A percentile compares a stretch with the other conserved stretches of the same genome.
Conservation (phyloP, 2,888 invertebrate genomes). For the Baronia brevicornis region DNA sequence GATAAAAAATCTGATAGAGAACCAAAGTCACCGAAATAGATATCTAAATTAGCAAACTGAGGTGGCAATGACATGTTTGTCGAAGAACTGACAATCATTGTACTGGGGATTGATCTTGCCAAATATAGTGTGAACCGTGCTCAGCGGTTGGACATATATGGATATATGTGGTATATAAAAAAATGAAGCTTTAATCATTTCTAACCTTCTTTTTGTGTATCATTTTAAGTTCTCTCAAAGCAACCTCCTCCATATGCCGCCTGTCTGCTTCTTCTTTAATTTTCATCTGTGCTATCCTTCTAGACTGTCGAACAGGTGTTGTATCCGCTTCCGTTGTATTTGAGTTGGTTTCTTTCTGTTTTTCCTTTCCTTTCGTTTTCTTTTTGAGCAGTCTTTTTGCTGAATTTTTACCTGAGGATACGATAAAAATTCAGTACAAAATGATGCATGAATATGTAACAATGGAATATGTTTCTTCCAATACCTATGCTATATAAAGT, state of each 20-base stretch:
- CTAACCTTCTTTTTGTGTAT: slow-evolving; percentile 74
- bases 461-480: too few species aligned
- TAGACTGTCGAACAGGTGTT: slow-evolving; percentile 83
- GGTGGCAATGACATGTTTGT: too few species aligned
- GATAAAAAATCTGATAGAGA: too few species aligned
- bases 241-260: slow-evolving; percentile 83
- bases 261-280: slow-evolving; percentile 90
- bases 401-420: slow-evolving; percentile 46
- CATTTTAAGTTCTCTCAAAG: slow-evolving; percentile 79
- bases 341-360: slow-evolving; percentile 25
- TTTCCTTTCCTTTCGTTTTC: slow-evolving; percentile 30
- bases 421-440: slow-evolving; percentile 1
- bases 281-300: slow-evolving; percentile 90
- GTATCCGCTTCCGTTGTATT: slow-evolving; percentile 42
- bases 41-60: too few species aligned
- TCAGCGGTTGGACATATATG: not conserved
- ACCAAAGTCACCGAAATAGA: too few species aligned
- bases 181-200: not conserved
- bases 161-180: not conserved
- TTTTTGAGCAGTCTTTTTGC: slow-evolving; percentile 49
- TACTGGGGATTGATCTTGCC: too few species aligned
- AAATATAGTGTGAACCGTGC: too few species aligned
- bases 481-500: slow-evolving; percentile 64
- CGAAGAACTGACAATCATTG: too few species aligned
- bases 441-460: not conserved